A percentile compares a stretch with the other conserved stretches of the same genome.
These are phyloP conservation scores for Micromesistius poutassou DNA, from an alignment of 2,797 vertebrate species.

Conservation along the genomic window DNA sequence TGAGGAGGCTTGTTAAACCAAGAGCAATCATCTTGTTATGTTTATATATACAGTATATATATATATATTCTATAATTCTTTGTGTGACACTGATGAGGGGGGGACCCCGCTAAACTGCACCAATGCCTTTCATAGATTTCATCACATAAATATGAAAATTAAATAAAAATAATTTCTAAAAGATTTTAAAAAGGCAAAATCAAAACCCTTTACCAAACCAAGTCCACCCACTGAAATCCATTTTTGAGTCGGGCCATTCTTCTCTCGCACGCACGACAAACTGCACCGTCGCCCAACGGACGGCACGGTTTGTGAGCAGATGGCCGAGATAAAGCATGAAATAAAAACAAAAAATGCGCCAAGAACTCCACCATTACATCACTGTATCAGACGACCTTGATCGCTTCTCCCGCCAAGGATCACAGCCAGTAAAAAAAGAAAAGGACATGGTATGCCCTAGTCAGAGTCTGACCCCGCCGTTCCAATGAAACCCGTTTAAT, in stretches of 20 bases:
- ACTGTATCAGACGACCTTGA: neutral
- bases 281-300: neutral
- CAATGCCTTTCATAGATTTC: neutral
- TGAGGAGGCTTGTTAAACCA: no score
- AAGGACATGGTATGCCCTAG: neutral
- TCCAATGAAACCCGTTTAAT: neutral
- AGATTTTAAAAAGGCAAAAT: no score
- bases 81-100: no score
- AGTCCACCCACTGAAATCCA: neutral
- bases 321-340: neutral
- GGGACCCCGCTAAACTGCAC: neutral
- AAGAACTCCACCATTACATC: neutral
- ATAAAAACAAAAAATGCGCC: neutral
- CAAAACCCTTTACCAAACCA: neutral
- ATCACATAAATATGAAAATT: neutral
- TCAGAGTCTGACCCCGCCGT: neutral
- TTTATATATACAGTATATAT: no score
- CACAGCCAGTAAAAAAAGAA: neutral
- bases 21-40: neutral
- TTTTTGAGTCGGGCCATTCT: neutral
- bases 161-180: no score
- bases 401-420: neutral
- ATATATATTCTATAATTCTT: no score
- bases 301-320: neutral
- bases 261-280: neutral